Evolutionary conservation across 2,797 vertebrate genomes (phyloP), one percentile per base, ranked within the genome.

Genomic region (Enteromius paludinosus): DNA sequence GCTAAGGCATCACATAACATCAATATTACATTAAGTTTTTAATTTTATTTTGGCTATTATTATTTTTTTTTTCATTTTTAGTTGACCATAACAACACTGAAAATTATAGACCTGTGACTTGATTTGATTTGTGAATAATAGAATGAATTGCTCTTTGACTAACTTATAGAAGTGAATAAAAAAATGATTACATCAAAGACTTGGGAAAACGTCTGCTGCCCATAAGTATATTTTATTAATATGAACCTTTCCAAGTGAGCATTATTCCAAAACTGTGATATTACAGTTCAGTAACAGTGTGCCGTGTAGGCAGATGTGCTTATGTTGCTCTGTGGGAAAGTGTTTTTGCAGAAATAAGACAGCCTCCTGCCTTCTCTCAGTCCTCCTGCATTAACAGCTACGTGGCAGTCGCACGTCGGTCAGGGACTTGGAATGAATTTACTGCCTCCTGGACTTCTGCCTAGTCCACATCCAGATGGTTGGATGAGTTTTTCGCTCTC

Each of bases 401-500:
- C 61, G 89, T 93, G 93, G 92, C 92, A 90, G 90, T 84, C 43
- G 79, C 61, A 87, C 90, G 87, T 80, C 86, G 84, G 90, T 88
- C 91, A 87, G 88, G 89, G 65, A 0, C 82, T 91, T 88, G 76
- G 66, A 87, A 90, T 92, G 87, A 84, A 89, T 90, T 84, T 88
- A 87, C 86, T 86, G 85, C 90, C 89, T 87, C 84, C 90, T 95
- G 93, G 93, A 91, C 59, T 14, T 0, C 2, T 89, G 92, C 94
- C 93, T 91, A 86, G 86, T 81, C 84, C 85, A 87, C 73, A 85
- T 92, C 92, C 89, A 84, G 89, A 88, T 86, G 89, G 87, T 65
- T 78, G 89, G 90, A 91, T 89, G 86, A 87, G 87, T 81, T 84
- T 30, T 89, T 89, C 49, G 38, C 38, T 59, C 54, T 85, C 73